Evolutionary conservation across 2,888 invertebrate species (phyloP), one percentile per base, ranked within the genome.

Genomic region (Tenthredo notha): DNA sequence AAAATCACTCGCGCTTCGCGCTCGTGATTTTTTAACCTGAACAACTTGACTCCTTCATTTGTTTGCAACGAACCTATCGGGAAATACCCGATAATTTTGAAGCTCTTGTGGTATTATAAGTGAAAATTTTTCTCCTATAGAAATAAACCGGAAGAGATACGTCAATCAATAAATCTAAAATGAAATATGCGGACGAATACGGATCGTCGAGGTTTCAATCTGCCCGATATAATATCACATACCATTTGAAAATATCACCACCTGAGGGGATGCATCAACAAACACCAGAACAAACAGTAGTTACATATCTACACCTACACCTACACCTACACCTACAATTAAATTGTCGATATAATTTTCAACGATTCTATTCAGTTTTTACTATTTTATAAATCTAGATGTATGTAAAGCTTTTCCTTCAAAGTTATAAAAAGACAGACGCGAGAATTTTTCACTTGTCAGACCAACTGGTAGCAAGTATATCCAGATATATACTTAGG

Each of bases 151-250:
- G 7, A 21, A 25, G 43, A 47, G 4, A 21, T 37, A 25, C 12
- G 15, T 18, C 9, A 21, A n/a, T 75, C 74, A 15, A 75, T 50
- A 50, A 77, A 77, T 77, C 54, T 33, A 54, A 77, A 77, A 77
- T 74, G 12, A 74, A 74, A 54, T 77, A 77, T 33, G 7, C 67
- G 67, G 3, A 33, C 33, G 33, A 18, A 67, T n/a, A 43, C 43
- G 29, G 54, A 77, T 50, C 50, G 54, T n/a, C n/a, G 50, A 10
- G 47, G 21, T 54, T 77, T 50, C 77, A 50, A 77, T 77, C 50
- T 33, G 77, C 33, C 50, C 25, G 50, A 77, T 67, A 77, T 77
- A 77, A 40, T 54, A 54, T 29, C 50, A 29, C 29, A 74, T 43
- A 74, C 25, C 43, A 54, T 77, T 77, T 18, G 54, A 77, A 54